phyloP scores from a whole-genome alignment of 2,888 invertebrate genomes.

The Parnassius mnemosyne region DNA sequence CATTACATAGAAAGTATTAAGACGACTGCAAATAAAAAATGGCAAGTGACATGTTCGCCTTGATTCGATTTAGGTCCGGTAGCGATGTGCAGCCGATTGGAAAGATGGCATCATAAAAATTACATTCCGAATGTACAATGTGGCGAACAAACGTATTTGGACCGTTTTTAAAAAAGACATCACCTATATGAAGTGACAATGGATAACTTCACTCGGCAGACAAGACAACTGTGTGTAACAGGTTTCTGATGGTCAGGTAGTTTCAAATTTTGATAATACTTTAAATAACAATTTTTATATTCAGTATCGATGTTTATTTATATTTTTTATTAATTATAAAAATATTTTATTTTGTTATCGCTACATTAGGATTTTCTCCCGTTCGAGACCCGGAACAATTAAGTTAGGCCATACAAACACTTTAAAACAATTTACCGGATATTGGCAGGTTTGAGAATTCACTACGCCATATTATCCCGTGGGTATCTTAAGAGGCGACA shows the following conservation, averaged over 20 bases:
- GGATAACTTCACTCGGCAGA: constrained; percentile 2
- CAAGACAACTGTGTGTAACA: neutral
- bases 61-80: constrained; percentile 52
- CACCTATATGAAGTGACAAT: constrained; percentile 24
- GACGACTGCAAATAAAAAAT: constrained; percentile 17
- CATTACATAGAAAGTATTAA: constrained; percentile 24
- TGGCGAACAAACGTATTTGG: constrained; percentile 23
- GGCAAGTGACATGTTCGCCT: constrained; percentile 36
- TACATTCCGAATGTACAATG: constrained; percentile 62
- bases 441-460: no score
- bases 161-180: constrained; percentile 14
- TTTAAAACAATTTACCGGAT: no score
- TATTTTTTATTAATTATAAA: no score
- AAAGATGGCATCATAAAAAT: constrained; percentile 65
- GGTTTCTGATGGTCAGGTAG: neutral
- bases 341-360: no score
- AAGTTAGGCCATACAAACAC: no score
- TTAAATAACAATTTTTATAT: no score
- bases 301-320: no score
- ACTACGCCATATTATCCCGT: no score
- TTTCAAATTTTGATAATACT: neutral
- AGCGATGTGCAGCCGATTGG: constrained; percentile 62
- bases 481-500: no score
- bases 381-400: no score
- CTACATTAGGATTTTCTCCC: no score